Evolutionary conservation across 1,140 invertebrate genomes (phyloP), one percentile per base, ranked within the genome.

Genomic region (Muscidifurax raptorellus): DNA sequence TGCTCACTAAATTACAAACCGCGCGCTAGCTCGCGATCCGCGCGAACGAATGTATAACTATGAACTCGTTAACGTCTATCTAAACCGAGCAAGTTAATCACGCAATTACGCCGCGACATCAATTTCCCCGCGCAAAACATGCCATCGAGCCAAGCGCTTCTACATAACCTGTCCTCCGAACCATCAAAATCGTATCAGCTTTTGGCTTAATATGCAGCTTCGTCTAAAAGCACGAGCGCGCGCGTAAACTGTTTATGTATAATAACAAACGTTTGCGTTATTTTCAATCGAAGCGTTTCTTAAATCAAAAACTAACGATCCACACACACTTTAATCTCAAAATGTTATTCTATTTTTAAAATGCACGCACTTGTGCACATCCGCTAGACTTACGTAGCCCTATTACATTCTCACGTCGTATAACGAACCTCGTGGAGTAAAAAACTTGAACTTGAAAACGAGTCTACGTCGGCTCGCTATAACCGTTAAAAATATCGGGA

Each of bases 1-100:
- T n/a, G 30, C 18, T n/a, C 78, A 59, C 77, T 81, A 85, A 85
- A 82, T 82, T 85, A 85, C 79, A 79, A 76, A 59, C 25, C 47
- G 71, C 30, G 71, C 27, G 27, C 47, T 15, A 15, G 13, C 12
- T 18, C 30, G 67, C 27, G 67, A 80, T 81, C 13, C 22, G 25
- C 22, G 25, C 32, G 25, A 66, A 69, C 59, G 40, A 69, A 67
- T 71, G 36, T 36, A 77, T 76, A 76, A 83, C 74, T 71, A 71
- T 83, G 59, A 67, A 76, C 72, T 76, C 59, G 64, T 77, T 83
- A 77, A 47, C 36, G 30, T 76, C 59, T 28, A 69, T 47, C 52
- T 67, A 40, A 75, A 44, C 1, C 25, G 22, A 59, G 40, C 1
- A 66, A 78, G 59, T 83, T 83, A 71, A 83, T 83, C 27, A 25